Evolutionary conservation across 1,140 invertebrate genomes (phyloP), one percentile per base, ranked within the genome.

Genomic region (Eurosta solidaginis): DNA sequence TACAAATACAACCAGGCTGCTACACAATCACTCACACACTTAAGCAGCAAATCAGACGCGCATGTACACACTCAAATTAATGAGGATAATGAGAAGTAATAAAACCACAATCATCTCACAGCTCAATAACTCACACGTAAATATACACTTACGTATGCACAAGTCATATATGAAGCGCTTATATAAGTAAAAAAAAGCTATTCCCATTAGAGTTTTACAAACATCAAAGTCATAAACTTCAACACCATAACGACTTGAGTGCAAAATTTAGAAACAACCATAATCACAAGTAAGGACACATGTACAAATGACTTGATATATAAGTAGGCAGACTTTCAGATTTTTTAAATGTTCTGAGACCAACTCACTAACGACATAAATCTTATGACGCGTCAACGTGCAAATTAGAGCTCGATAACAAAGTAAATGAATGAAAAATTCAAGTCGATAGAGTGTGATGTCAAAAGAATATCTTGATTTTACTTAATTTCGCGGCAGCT

Each of bases 161-260:
- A n/a, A n/a, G n/a, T n/a, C n/a, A n/a, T n/a, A n/a, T n/a, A n/a
- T n/a, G n/a, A n/a, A n/a, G n/a, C n/a, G n/a, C n/a, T n/a, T n/a
- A n/a, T n/a, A n/a, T n/a, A n/a, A n/a, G n/a, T n/a, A n/a, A n/a
- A n/a, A n/a, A n/a, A n/a, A n/a, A n/a, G 50, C 27, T 22, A 54
- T 25, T 54, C 50, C 10, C 50, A 27, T 54, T 54, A 12, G 50
- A 73, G 17, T 33, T 45, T 7, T 29, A 36, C n/a, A 45, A 75
- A 50, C 74, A 75, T 47, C 74, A 75, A 75, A 75, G 47, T 75
- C 74, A 75, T 47, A 50, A 47, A 47, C 74, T 47, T 50, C 44
- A 75, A 75, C 74, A 75, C 42, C 42, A 75, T 14, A 75, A 50
- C 74, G 40, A 75, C 42, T 47, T 47, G 74, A 29, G n/a, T 47